Conservation (phyloP, 2,113 vertebrate genomes). For the Melierax canorus region DNA sequence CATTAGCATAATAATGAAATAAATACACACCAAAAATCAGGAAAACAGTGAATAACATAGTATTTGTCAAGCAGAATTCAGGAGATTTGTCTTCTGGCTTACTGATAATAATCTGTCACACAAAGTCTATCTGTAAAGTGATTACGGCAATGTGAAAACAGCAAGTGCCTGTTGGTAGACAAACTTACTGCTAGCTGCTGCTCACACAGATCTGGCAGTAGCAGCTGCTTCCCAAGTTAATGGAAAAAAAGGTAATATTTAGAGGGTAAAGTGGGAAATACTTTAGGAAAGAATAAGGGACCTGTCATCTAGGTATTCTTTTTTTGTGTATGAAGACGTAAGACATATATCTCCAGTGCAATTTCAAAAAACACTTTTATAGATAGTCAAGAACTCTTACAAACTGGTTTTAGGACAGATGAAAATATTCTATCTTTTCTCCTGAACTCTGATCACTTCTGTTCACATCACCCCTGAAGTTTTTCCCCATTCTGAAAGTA, state of each 20-base stretch:
- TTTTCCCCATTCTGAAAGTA: neutral
- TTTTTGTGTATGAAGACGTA: neutral
- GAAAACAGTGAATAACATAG: neutral
- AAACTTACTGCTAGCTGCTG: neutral
- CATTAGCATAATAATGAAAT: neutral
- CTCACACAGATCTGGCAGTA: neutral
- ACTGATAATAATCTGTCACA: neutral
- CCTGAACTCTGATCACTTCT: neutral
- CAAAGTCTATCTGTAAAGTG: neutral
- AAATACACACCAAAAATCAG: neutral
- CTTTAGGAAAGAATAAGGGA: neutral
- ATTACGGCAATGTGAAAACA: neutral
- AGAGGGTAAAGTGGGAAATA: neutral
- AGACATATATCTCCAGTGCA: rapidly evolving
- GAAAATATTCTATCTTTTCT: neutral
- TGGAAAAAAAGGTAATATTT: neutral
- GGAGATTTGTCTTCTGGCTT: neutral
- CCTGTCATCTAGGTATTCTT: neutral
- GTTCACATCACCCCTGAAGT: neutral
- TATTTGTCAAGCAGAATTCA: neutral
- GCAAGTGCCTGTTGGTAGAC: neutral
- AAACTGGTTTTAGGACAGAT: neutral
- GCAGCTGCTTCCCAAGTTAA: neutral
- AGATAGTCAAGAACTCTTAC: neutral
- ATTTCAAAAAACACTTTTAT: neutral